Conservation (phyloP, 2,888 invertebrate genomes). For the Callinectes sapidus region DNA sequence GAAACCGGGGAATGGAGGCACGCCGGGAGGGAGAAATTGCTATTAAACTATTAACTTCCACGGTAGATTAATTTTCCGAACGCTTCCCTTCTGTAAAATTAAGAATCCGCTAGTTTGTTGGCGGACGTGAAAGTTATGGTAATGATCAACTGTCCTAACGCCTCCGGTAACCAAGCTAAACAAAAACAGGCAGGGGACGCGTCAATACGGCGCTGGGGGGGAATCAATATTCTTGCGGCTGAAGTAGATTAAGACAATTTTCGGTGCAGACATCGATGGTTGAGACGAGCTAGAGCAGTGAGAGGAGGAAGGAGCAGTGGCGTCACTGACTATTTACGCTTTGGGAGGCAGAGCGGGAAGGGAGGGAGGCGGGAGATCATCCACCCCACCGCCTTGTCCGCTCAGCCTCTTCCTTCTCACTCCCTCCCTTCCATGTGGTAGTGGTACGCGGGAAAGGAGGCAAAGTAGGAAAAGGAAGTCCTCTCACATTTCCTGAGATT, state of each 20-base stretch:
- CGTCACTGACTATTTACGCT: constrained; percentile 34
- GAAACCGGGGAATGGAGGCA: not conserved
- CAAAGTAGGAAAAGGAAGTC: not conserved
- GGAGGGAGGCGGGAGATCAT: constrained; percentile 4
- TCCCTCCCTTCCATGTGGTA: not conserved
- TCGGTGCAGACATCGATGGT: constrained; percentile 29
- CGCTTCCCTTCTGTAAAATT: not conserved
- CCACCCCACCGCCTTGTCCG: constrained; percentile 17
- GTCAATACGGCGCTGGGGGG: not conserved
- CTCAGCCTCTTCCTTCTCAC: constrained; percentile 3
- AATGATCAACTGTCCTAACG: not conserved
- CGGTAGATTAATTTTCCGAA: not conserved
- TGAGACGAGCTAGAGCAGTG: not conserved
- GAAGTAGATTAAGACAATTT: constrained; percentile 32
- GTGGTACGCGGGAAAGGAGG: not conserved
- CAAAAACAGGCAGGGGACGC: not conserved
- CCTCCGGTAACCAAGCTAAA: not conserved
- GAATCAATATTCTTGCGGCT: constrained; percentile 24
- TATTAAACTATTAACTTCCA: not conserved
- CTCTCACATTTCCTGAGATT: not conserved
- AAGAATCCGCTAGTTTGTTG: constrained; percentile 7
- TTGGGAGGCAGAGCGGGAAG: not conserved
- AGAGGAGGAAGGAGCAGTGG: not conserved
- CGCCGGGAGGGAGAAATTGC: not conserved
- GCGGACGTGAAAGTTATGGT: not conserved